Conservation (phyloP, 1,140 invertebrate species). For the Drosophila prosaltans region DNA sequence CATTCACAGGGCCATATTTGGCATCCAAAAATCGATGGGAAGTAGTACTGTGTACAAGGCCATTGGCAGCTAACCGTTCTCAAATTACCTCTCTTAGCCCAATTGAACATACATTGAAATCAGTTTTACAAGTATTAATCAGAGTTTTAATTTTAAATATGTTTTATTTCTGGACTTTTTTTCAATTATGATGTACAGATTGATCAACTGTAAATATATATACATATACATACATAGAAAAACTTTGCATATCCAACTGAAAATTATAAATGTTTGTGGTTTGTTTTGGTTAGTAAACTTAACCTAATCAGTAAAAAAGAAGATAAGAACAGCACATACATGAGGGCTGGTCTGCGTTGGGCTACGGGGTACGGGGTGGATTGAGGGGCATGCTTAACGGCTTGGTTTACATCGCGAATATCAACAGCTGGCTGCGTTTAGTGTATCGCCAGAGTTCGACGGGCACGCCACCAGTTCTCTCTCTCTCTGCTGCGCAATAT, state of each 20-base stretch:
- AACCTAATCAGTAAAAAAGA: background rate
- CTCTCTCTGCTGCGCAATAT: slow-evolving; percentile 8
- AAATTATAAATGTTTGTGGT: background rate
- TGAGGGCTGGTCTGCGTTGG: background rate
- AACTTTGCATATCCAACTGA: background rate
- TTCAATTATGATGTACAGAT: slow-evolving; percentile 19
- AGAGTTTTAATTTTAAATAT: slow-evolving; percentile 19
- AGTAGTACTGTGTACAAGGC: slow-evolving; percentile 59
- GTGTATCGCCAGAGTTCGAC: slow-evolving; percentile 53
- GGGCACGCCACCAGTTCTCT: slow-evolving; percentile 37
- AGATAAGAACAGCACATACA: background rate
- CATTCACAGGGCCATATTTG: slow-evolving; percentile 56
- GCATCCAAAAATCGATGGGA: slow-evolving; percentile 67
- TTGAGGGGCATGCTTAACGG: background rate
- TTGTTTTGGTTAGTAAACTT: slow-evolving; percentile 3
- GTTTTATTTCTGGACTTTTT: background rate
- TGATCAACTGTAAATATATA: slow-evolving; percentile 33
- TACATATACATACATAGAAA: slow-evolving; percentile 1
- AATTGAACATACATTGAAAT: slow-evolving; percentile 12
- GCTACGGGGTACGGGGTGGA: background rate
- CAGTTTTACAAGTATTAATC: slow-evolving; percentile 39
- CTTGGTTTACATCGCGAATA: slow-evolving; percentile 41
- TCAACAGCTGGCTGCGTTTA: slow-evolving; percentile 37
- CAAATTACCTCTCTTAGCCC: slow-evolving; percentile 30
- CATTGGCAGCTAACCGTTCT: slow-evolving; percentile 57